Evolutionary conservation across 2,888 invertebrate genomes (phyloP).

Genomic region (Sicus ferrugineus): DNA sequence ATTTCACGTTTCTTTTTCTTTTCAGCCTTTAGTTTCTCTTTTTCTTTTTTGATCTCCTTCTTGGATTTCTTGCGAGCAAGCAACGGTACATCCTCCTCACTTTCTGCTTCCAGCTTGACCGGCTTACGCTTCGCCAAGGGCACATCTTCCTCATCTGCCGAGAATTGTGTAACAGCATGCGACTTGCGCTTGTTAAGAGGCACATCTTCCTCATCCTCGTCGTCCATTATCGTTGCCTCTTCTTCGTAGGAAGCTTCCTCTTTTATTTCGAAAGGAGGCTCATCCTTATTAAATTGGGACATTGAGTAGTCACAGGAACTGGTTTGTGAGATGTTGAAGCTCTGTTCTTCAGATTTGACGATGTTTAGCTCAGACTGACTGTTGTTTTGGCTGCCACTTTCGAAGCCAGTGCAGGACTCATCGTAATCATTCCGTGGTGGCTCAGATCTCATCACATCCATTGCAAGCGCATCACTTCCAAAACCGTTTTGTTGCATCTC

Average conservation of each 20-base stretch:
- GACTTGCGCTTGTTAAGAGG: constrained; percentile 72
- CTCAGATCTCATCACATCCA: constrained; percentile 34
- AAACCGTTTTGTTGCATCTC: constrained; percentile 46
- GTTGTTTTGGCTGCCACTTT: constrained; percentile 42
- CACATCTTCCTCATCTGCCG: constrained; percentile 79
- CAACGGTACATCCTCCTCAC: constrained; percentile 60
- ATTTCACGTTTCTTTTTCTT: constrained; percentile 67
- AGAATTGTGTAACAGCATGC: constrained; percentile 65
- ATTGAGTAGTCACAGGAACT: constrained; percentile 78
- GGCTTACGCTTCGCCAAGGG: constrained; percentile 72
- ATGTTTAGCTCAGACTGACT: constrained; percentile 45
- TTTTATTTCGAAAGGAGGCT: constrained; percentile 62
- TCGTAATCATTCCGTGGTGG: constrained; percentile 47
- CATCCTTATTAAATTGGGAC: constrained; percentile 71
- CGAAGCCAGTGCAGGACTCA: constrained; percentile 53
- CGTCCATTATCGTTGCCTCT: constrained; percentile 35
- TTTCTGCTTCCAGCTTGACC: constrained; percentile 69
- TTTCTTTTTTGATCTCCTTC: constrained; percentile 50
- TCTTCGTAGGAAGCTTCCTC: constrained; percentile 60
- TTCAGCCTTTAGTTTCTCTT: constrained; percentile 73
- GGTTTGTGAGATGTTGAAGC: constrained; percentile 67
- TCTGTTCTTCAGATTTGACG: constrained; percentile 38
- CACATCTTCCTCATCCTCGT: constrained; percentile 77
- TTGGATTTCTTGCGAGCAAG: constrained; percentile 65
- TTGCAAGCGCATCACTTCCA: constrained; percentile 37